Base-by-base conservation (phyloP, 2,888 invertebrate genomes). In the Ischnus inquisitorius region DNA sequence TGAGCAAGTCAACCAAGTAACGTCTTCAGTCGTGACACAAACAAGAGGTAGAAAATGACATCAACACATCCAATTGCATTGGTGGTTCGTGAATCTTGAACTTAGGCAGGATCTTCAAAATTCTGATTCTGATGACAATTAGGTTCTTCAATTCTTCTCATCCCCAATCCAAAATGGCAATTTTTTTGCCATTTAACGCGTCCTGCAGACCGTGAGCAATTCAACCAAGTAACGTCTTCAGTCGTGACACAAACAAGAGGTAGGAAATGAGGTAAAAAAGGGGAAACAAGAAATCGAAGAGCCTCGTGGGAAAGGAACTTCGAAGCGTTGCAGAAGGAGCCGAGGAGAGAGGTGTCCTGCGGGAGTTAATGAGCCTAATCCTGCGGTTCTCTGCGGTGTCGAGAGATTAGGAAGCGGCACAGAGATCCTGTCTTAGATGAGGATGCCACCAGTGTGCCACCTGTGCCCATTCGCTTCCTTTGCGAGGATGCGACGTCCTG, bases 351-450 rank as follows among this genome's bases (percentile, higher is more conserved):
- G 67, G 82, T 85, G 86, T 85, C 80, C 84, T 77, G 85, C 78
- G 84, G 82, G 89, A 92, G 92, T 93, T 93, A 93, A 93, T 91
- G 92, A 93, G 91, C 88, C 89, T 91, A 92, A 92, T 93, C 92
- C 90, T 86, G 88, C 81, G 88, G 87, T 85, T 85, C 88, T 34
- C n/a, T 83, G 84, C 85, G 86, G 83, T 85, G 85, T 85, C 88
- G 88, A 77, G 86, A 91, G 92, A 92, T 91, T 91, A 92, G 90
- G 62, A 74, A 34, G 34, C 4, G 34, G 10, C 43, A 57, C 77
- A 72, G 86, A 89, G 89, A 88, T 90, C 87, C 86, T 83, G 87
- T 87, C 82, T 78, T 6, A 82, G 85, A 87, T 85, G 84, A 75
- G 48, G 71, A 68, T 76, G 46, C 76, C 79, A 84, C 82, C 76